Base-by-base conservation (phyloP, 1,140 invertebrate genomes). In the Triops cancriformis region DNA sequence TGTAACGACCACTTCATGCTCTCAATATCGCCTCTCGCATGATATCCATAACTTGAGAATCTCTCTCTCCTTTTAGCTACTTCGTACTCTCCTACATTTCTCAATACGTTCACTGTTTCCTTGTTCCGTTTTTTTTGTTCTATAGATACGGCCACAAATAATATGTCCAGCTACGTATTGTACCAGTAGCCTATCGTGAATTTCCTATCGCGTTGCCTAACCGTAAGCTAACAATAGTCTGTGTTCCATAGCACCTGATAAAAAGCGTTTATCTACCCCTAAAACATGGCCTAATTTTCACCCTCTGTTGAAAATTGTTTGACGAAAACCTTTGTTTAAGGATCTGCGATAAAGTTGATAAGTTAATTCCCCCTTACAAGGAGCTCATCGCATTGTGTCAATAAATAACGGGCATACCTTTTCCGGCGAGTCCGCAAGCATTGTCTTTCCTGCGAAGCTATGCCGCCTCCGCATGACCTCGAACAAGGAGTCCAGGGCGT, bases 381-480 rank as follows among this genome's bases (percentile, higher is more conserved):
- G n/a, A 23, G 23, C 14, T 64, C 51, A 64, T 6, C 51, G 6
- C 14, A 23, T 18, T 23, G 51, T 23, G 51, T 64, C 14, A 64
- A 64, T n/a, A 23, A 64, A n/a, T 12, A n/a, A 64, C 14, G 23
- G 10, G 28, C 12, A 73, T 27, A 73, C 64, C 72, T 73, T 18
- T 74, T 72, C 27, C 51, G 41, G 5, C 37, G 51, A 41, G 14
- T 85, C 84, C 72, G 43, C 51, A 76, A 73, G 81, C 88, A 89
- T 77, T 85, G 83, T 76, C 88, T 81, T 37, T 82, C 80, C 9
- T 85, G 83, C 73, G 82, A 83, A 78, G 86, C 85, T 64, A 89
- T 84, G 3, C 88, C 88, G 26, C 88, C 88, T 2, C 87, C 88
- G 83, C 88, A 89, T 0, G 85, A 83, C 74, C 87, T 80, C 1